Conservation (phyloP, 2,888 invertebrate species). For the Dryocosmus kuriphilus region DNA sequence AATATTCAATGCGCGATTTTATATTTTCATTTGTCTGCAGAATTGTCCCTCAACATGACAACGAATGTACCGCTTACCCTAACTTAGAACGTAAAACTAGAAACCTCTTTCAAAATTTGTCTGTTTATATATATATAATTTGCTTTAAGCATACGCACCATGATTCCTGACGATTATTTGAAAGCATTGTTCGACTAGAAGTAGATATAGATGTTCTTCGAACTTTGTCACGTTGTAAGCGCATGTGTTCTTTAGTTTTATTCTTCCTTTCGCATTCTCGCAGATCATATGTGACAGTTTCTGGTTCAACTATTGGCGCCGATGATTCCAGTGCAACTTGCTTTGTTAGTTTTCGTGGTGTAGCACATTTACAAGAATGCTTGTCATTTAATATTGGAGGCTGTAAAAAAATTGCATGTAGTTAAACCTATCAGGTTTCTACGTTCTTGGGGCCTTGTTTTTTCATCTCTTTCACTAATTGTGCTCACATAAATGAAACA, state of each 20-base stretch:
- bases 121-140: conserved; percentile 30
- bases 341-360: conserved; percentile 84
- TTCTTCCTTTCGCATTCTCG: conserved; percentile 67
- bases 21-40: too few species aligned
- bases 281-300: conserved; percentile 65
- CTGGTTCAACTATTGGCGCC: conserved; percentile 77
- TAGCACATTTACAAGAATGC: conserved; percentile 79
- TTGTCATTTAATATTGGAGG: conserved; percentile 62
- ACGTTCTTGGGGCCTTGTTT: too few species aligned
- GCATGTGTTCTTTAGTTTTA: conserved; percentile 70
- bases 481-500: too few species aligned
- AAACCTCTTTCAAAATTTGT: too few species aligned
- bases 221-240: conserved; percentile 79
- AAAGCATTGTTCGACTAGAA: conserved; percentile 79
- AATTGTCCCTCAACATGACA: too few species aligned
- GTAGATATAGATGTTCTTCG: conserved; percentile 77
- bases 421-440: too few species aligned
- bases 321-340: conserved; percentile 85
- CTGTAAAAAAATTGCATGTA: conserved; percentile 51
- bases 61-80: too few species aligned
- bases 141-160: conserved; percentile 59
- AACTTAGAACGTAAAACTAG: too few species aligned
- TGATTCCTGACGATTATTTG: conserved; percentile 71
- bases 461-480: too few species aligned
- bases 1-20: too few species aligned